A percentile compares a stretch with the other conserved stretches of the same genome.
Conservation (phyloP, 2,797 vertebrate genomes). For the Brachyalestes nurse region DNA sequence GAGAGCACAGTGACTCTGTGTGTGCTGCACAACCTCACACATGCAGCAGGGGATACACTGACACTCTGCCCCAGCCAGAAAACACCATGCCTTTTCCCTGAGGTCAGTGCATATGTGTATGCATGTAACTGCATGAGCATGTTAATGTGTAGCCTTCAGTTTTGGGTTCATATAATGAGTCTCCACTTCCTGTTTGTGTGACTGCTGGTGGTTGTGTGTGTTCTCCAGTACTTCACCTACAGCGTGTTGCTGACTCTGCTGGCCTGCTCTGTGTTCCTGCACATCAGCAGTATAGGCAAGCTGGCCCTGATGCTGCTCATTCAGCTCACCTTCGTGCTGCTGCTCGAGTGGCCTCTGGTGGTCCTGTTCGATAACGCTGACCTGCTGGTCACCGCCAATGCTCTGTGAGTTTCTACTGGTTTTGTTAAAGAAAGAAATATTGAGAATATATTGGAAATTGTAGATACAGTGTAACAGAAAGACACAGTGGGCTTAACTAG, state of each 20-base stretch:
- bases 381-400: conserved; percentile 85
- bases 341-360: conserved; percentile 90
- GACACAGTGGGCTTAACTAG: no score
- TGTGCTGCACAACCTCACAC: conserved; percentile 84
- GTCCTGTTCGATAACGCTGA: conserved; percentile 92
- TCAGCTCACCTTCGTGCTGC: conserved; percentile 87
- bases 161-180: background rate
- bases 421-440: background rate
- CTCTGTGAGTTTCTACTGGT: conserved; percentile 82
- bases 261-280: conserved; percentile 96
- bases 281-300: conserved; percentile 97
- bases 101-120: conserved; percentile 77
- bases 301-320: conserved; percentile 90
- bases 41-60: conserved; percentile 74
- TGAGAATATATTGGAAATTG: no score
- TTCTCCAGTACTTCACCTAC: conserved; percentile 90
- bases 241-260: conserved; percentile 93
- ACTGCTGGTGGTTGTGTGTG: background rate
- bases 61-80: conserved; percentile 78
- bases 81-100: conserved; percentile 89
- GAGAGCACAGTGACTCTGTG: conserved; percentile 78
- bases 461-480: no score
- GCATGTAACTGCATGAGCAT: conserved; percentile 22
- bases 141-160: background rate
- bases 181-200: background rate